These are phyloP conservation scores for Catostomus latipinnis DNA, from an alignment of 2,797 vertebrate genomes.

Conservation along the genomic window DNA sequence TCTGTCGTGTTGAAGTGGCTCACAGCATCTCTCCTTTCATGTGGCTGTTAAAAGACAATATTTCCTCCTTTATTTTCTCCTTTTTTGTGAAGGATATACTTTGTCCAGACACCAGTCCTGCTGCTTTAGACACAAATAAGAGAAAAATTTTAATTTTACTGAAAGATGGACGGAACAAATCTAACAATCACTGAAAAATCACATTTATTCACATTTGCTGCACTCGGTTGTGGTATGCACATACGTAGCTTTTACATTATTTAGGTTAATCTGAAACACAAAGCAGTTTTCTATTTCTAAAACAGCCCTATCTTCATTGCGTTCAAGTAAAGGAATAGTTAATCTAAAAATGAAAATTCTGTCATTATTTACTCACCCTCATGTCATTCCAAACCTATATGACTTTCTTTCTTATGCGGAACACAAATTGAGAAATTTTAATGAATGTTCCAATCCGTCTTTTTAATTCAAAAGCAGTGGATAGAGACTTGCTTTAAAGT, in stretches of 20 bases:
- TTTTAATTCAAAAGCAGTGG: too few relatives aligned
- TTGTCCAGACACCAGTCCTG: constrained; percentile 58
- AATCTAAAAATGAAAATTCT: neutral
- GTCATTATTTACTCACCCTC: neutral
- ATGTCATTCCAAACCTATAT: too few relatives aligned
- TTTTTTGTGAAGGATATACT: constrained; percentile 64
- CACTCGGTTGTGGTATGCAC: constrained; percentile 43
- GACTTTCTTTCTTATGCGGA: too few relatives aligned
- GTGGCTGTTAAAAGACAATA: constrained; percentile 77
- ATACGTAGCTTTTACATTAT: neutral
- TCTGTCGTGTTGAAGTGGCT: constrained; percentile 70
- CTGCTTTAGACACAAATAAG: constrained; percentile 67
- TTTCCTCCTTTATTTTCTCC: constrained; percentile 61
- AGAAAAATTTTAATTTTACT: constrained; percentile 50
- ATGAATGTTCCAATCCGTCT: too few relatives aligned
- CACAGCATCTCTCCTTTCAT: constrained; percentile 74
- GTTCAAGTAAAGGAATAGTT: neutral
- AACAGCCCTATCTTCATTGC: neutral
- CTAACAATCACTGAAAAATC: constrained; percentile 65
- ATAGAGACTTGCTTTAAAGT: too few relatives aligned
- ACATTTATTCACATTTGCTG: constrained; percentile 64
- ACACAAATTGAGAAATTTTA: too few relatives aligned
- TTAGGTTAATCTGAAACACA: neutral
- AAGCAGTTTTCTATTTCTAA: neutral
- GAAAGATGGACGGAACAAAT: constrained; percentile 64